phyloP scores from a whole-genome alignment of 2,888 invertebrate species.

The Andrena bicolor region DNA sequence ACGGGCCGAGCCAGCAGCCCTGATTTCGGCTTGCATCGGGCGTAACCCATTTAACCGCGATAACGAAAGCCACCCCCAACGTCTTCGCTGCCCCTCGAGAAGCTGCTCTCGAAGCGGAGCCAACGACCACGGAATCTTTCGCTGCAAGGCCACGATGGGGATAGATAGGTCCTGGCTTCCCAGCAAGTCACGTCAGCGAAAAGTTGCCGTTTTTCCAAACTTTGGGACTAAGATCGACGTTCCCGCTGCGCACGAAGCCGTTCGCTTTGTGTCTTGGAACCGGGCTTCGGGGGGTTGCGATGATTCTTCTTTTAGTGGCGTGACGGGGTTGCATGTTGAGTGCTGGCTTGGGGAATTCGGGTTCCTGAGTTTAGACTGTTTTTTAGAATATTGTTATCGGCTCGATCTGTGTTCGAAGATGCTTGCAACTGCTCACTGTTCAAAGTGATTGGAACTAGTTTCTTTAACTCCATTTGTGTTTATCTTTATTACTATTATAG shows the following conservation, averaged over 20 bases:
- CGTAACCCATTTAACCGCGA: constrained; percentile 72
- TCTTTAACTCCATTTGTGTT: too few species aligned
- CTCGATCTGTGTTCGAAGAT: too few species aligned
- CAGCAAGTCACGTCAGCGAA: constrained; percentile 37
- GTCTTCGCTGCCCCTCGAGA: background rate
- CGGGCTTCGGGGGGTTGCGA: background rate
- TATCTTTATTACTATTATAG: too few species aligned
- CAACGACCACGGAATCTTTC: constrained; percentile 14
- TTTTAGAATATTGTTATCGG: too few species aligned
- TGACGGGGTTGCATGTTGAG: background rate
- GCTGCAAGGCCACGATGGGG: constrained; percentile 9
- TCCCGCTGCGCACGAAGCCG: background rate
- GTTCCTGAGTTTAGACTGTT: too few species aligned
- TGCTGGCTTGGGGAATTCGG: background rate
- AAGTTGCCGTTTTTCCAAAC: constrained; percentile 39
- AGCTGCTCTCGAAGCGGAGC: constrained; percentile 15
- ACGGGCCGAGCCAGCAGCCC: constrained; percentile 36
- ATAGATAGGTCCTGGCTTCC: constrained; percentile 26
- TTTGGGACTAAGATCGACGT: constrained; percentile 24
- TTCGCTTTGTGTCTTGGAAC: background rate
- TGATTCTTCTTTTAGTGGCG: constrained; percentile 21
- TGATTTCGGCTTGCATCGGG: constrained; percentile 66
- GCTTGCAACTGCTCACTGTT: too few species aligned
- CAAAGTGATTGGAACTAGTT: too few species aligned
- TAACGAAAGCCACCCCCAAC: constrained; percentile 62